These are phyloP conservation scores for Apamea crenata DNA, from an alignment of 2,888 invertebrate genomes.

Conservation along the genomic window DNA sequence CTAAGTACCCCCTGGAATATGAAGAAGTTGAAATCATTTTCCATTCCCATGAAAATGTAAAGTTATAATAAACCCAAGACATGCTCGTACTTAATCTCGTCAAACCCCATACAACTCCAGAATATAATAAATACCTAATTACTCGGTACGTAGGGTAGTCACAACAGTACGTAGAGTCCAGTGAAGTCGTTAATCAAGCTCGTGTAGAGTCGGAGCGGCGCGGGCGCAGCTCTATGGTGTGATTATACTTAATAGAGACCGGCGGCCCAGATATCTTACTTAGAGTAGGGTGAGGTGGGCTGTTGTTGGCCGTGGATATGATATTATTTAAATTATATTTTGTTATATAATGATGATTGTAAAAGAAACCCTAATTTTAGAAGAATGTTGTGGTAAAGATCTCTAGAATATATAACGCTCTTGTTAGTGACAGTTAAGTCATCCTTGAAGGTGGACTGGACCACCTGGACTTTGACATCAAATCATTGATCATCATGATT, in stretches of 20 bases:
- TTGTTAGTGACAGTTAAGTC: neutral
- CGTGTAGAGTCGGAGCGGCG: constrained; percentile 66
- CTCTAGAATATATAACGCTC: neutral
- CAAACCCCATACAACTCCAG: constrained; percentile 11
- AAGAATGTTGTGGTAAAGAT: neutral
- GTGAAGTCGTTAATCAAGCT: constrained; percentile 72
- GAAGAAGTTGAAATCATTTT: neutral
- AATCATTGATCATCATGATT: neutral
- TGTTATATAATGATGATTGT: neutral
- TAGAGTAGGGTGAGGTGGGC: constrained; percentile 67
- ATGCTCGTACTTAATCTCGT: constrained; percentile 18
- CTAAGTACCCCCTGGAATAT: neutral
- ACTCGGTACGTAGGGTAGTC: constrained; percentile 55
- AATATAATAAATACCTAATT: constrained; percentile 58
- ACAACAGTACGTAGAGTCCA: constrained; percentile 61
- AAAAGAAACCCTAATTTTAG: neutral
- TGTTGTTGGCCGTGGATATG: constrained; percentile 14
- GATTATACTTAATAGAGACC: constrained; percentile 85
- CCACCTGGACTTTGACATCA: neutral
- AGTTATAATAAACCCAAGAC: neutral
- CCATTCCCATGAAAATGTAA: neutral
- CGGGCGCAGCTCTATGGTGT: constrained; percentile 74
- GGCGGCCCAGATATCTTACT: constrained; percentile 81
- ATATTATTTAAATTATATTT: neutral
- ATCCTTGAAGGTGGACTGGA: neutral